These are phyloP conservation scores for Lemur catta DNA, from an alignment of 2,797 vertebrate species.

Conservation along the genomic window DNA sequence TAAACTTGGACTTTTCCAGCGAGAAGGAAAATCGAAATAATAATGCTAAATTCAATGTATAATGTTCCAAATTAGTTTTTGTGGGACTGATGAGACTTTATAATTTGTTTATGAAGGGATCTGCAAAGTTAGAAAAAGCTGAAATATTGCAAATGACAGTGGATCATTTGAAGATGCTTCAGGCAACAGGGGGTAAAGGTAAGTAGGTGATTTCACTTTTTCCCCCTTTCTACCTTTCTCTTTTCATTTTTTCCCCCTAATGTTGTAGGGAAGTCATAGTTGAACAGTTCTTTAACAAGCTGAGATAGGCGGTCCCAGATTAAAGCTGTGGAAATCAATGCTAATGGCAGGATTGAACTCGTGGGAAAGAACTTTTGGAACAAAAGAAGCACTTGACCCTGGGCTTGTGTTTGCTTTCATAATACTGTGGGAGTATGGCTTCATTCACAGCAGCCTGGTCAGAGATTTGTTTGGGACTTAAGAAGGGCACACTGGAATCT, in stretches of 20 bases:
- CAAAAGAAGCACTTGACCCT: slow-evolving; percentile 96
- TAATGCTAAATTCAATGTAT: slow-evolving; percentile 70
- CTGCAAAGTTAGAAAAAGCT: slow-evolving; percentile 97
- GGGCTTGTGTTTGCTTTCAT: slow-evolving; percentile 95
- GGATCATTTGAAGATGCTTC: slow-evolving; percentile 97
- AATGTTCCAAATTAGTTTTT: slow-evolving; percentile 77
- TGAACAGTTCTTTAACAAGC: slow-evolving; percentile 84
- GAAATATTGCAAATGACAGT: slow-evolving; percentile 98
- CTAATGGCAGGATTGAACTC: slow-evolving; percentile 93
- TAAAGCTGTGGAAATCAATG: slow-evolving; percentile 91
- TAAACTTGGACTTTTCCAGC: slow-evolving; percentile 74
- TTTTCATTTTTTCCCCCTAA: slow-evolving; percentile 23
- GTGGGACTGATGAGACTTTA: slow-evolving; percentile 72
- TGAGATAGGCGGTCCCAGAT: slow-evolving; percentile 84
- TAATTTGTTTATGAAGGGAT: slow-evolving; percentile 88
- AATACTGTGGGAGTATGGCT: slow-evolving; percentile 90
- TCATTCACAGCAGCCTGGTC: slow-evolving; percentile 88
- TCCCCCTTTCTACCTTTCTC: neutral
- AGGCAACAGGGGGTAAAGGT: slow-evolving; percentile 95
- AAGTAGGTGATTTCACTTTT: slow-evolving; percentile 69
- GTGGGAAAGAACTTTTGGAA: slow-evolving; percentile 93
- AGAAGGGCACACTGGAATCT: slow-evolving; percentile 86
- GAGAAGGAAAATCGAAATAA: slow-evolving; percentile 77
- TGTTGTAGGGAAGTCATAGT: slow-evolving; percentile 78
- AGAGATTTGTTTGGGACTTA: slow-evolving; percentile 91